These are phyloP conservation scores for Odontesthes bonariensis DNA, from an alignment of 2,113 vertebrate species.

Conservation along the genomic window DNA sequence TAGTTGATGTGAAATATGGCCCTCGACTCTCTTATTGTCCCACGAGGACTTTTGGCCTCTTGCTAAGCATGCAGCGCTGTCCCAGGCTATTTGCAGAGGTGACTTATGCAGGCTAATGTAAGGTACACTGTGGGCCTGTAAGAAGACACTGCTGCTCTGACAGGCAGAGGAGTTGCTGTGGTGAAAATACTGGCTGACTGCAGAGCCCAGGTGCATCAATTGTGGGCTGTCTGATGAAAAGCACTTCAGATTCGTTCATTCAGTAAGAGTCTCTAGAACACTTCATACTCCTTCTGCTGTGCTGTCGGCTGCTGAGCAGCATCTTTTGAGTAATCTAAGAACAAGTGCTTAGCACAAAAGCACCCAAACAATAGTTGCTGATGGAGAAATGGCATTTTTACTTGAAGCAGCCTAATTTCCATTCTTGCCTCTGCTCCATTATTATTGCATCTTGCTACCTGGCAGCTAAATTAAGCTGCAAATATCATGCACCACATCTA, in stretches of 20 bases:
- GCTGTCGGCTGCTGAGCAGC: not conserved
- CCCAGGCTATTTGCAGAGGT: slow-evolving; percentile 73
- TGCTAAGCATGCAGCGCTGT: slow-evolving; percentile 63
- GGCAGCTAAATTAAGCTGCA: not conserved
- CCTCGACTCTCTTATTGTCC: slow-evolving; percentile 25
- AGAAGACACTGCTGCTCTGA: slow-evolving; percentile 73
- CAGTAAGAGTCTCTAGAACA: not conserved
- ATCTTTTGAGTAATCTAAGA: not conserved
- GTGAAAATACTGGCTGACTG: slow-evolving; percentile 38
- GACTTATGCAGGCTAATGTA: slow-evolving; percentile 61
- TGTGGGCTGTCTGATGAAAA: not conserved
- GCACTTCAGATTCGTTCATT: slow-evolving; percentile 1
- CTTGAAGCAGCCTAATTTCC: not conserved
- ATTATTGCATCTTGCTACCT: not conserved
- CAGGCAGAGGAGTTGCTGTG: slow-evolving; percentile 37
- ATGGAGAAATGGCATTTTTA: slow-evolving; percentile 2
- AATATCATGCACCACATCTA: not conserved
- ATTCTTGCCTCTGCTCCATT: not conserved
- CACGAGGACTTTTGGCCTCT: slow-evolving; percentile 50
- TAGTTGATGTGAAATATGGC: slow-evolving; percentile 34
- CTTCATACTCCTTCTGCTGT: not conserved
- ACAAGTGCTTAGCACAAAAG: slow-evolving; percentile 6
- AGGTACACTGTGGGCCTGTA: slow-evolving; percentile 65
- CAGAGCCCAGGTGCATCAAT: slow-evolving; percentile 35
- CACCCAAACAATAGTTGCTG: not conserved